Evolutionary conservation across 1,140 invertebrate genomes (phyloP).

Genomic region (Branchinecta lynchi): DNA sequence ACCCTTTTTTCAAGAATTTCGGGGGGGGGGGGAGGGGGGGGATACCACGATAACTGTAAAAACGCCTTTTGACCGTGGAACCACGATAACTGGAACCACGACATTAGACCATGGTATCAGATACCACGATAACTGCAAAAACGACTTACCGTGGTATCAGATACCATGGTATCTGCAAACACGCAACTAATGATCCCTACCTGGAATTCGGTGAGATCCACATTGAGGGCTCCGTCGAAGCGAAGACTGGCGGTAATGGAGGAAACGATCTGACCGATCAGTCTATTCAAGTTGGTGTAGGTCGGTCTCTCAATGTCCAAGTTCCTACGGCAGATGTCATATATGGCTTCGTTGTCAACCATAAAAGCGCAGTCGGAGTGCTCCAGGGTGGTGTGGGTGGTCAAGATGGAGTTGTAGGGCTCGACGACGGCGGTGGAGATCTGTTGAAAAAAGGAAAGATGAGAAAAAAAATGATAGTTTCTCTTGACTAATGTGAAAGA

Average conservation of each 20-base stretch:
- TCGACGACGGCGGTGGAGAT: slow-evolving; percentile 69
- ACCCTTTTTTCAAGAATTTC: too few species aligned
- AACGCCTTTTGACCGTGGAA: too few species aligned
- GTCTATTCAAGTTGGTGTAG: slow-evolving; percentile 58
- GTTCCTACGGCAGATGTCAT: slow-evolving; percentile 76
- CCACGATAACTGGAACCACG: too few species aligned
- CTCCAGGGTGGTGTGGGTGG: slow-evolving; percentile 63
- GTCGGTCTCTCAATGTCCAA: slow-evolving; percentile 71
- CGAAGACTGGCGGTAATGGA: slow-evolving; percentile 73
- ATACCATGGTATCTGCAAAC: too few species aligned
- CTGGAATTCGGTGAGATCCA: slow-evolving; percentile 78
- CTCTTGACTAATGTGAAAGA: too few species aligned
- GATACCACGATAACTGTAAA: too few species aligned
- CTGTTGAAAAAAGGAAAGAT: slow-evolving; percentile 25
- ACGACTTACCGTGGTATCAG: too few species aligned
- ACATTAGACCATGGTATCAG: too few species aligned
- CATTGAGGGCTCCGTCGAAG: slow-evolving; percentile 75
- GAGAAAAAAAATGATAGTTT: too few species aligned
- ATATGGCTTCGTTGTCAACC: slow-evolving; percentile 62
- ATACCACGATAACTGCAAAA: too few species aligned
- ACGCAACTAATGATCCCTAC: slow-evolving; percentile 18
- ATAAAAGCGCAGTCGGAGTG: slow-evolving; percentile 69
- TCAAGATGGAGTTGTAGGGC: slow-evolving; percentile 69
- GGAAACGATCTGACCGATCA: slow-evolving; percentile 71
- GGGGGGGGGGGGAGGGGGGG: too few species aligned